Base-by-base conservation (phyloP, 2,888 invertebrate genomes). In the Microdon myrmicae region DNA sequence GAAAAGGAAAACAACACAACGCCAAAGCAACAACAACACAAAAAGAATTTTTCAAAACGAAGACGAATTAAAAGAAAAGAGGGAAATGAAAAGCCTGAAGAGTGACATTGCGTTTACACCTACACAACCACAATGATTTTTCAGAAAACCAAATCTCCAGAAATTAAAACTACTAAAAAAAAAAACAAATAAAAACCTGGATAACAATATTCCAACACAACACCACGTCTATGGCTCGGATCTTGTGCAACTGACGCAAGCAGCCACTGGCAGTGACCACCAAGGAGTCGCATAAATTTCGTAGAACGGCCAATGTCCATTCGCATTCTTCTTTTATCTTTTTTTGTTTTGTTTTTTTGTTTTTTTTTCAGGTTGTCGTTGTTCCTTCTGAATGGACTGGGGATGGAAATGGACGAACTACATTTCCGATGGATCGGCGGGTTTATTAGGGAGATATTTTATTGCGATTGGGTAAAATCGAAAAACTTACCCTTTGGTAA, bases 41-140 rank as follows among this genome's bases (percentile, higher is more conserved):
- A 47, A 39, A 28, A 49, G n/a, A n/a, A n/a, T n/a, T n/a, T n/a
- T n/a, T n/a, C n/a, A n/a, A n/a, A n/a, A n/a, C n/a, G n/a, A n/a
- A n/a, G n/a, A n/a, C n/a, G n/a, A 32, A 32, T 22, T 31, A 12
- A 34, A 17, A 39, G 12, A 41, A 47, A 35, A 47, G 53, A 16
- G 43, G 20, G 16, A 29, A n/a, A n/a, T n/a, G n/a, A n/a, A n/a
- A n/a, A n/a, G n/a, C n/a, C n/a, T n/a, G 32, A 23, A 58, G 41
- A 32, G 51, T 64, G 64, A 64, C 64, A 64, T 41, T 53, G 64
- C 64, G 47, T 64, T 64, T 64, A 51, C 38, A 47, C 39, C 20
- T 45, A 6, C 9, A 35, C 35, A 43, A 45, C n/a, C 9, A n/a
- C 20, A 43, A 7, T 10, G n/a, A 13, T 1, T 25, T 16, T 54